Percentiles rank a stretch among this genome's conserved stretches.
These are phyloP conservation scores for Dendrolimus pini DNA, from an alignment of 2,888 invertebrate genomes.

Conservation along the genomic window DNA sequence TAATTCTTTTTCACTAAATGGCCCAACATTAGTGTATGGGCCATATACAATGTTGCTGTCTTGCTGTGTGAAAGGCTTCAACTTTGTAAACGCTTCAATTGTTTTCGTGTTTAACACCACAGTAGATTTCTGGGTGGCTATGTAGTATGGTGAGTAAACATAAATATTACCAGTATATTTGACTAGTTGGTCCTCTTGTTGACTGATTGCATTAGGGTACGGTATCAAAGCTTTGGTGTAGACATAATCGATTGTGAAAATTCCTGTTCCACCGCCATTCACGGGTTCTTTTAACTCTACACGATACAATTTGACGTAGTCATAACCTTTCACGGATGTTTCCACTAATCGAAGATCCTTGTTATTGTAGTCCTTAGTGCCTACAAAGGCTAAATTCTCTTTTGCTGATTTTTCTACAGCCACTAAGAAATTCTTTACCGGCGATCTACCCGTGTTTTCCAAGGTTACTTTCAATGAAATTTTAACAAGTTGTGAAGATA, in stretches of 20 bases:
- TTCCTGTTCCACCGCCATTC: conserved; percentile 74
- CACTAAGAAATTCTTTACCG: conserved; percentile 83
- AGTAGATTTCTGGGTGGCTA: conserved; percentile 87
- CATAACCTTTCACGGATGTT: conserved; percentile 68
- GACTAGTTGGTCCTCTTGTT: conserved; percentile 96
- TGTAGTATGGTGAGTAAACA: conserved; percentile 88
- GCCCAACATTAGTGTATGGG: conserved; percentile 85
- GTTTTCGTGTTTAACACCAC: conserved; percentile 86
- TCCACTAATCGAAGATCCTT: conserved; percentile 75
- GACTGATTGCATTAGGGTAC: conserved; percentile 91
- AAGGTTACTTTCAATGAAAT: conserved; percentile 86
- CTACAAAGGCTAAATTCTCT: conserved; percentile 83
- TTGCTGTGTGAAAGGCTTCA: conserved; percentile 86
- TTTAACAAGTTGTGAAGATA: conserved; percentile 93
- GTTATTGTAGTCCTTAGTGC: conserved; percentile 79
- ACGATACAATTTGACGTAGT: conserved; percentile 69
- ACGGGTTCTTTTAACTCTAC: conserved; percentile 79
- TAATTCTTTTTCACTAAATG: conserved; percentile 79
- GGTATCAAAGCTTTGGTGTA: conserved; percentile 87
- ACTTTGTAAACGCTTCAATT: conserved; percentile 88
- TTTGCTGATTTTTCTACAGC: conserved; percentile 80
- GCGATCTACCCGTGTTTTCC: conserved; percentile 87
- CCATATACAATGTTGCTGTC: conserved; percentile 93
- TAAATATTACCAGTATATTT: conserved; percentile 90
- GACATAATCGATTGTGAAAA: conserved; percentile 82